These are phyloP conservation scores for Ptyas mucosa DNA, from an alignment of 2,113 vertebrate genomes.

Conservation along the genomic window DNA sequence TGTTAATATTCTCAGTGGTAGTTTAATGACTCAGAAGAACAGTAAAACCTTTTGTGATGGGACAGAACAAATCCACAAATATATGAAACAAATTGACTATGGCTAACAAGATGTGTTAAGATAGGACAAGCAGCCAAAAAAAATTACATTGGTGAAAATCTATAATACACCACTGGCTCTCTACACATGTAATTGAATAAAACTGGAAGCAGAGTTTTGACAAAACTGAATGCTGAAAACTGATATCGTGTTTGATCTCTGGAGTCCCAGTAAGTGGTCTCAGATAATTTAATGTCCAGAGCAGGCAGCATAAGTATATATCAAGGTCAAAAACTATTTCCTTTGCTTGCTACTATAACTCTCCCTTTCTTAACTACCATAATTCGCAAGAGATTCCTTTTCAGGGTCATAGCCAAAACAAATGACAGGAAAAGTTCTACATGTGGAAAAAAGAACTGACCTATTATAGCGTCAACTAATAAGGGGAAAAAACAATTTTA, in stretches of 20 bases:
- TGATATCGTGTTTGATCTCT: conserved; percentile 41
- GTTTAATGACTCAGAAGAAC: conserved; percentile 52
- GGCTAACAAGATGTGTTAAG: conserved; percentile 57
- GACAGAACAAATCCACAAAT: conserved; percentile 48
- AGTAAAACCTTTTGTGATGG: conserved; percentile 40
- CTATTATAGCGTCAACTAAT: neutral
- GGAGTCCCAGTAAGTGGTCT: neutral
- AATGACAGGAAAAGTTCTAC: conserved; percentile 1
- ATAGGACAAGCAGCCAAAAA: conserved; percentile 47
- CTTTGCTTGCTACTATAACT: neutral
- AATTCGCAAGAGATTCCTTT: conserved; percentile 8
- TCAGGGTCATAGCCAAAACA: neutral
- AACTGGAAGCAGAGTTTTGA: conserved; percentile 29
- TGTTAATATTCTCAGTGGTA: conserved; percentile 32
- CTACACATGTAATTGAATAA: neutral
- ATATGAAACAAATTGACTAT: conserved; percentile 45
- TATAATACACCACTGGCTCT: conserved; percentile 24
- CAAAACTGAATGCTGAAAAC: conserved; percentile 40
- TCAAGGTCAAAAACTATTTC: conserved; percentile 19
- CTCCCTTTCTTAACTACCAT: neutral
- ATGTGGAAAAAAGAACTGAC: neutral
- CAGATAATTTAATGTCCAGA: conserved; percentile 41
- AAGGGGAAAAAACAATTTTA: neutral
- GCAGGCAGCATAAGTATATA: conserved; percentile 27
- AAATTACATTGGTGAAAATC: conserved; percentile 19